These are phyloP conservation scores for Zaprionus camerounensis DNA, from an alignment of 1,140 invertebrate genomes.

Conservation along the genomic window DNA sequence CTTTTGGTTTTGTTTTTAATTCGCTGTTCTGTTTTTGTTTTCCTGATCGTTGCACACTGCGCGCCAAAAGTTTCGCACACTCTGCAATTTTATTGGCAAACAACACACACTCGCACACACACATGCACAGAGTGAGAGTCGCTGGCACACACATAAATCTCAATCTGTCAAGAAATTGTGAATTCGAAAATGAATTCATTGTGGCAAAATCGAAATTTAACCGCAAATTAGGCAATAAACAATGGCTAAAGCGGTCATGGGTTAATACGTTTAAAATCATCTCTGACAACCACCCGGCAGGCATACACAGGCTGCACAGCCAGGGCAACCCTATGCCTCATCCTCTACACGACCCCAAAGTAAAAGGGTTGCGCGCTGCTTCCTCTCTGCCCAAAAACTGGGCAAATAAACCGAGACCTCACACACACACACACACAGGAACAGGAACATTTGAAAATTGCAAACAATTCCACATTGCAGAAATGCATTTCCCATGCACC, in stretches of 20 bases:
- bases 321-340: conserved; percentile 29
- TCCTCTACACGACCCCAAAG: not conserved
- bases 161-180: conserved; percentile 63
- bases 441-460: not conserved
- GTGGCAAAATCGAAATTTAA: conserved; percentile 70
- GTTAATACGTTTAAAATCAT: conserved; percentile 78
- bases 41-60: conserved; percentile 59
- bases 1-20: not conserved
- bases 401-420: conserved; percentile 18
- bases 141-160: conserved; percentile 64
- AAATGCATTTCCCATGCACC: conserved; percentile 10
- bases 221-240: conserved; percentile 79
- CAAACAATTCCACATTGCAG: conserved; percentile 15
- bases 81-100: conserved; percentile 57
- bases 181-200: conserved; percentile 61
- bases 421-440: not conserved
- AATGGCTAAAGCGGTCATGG: conserved; percentile 78
- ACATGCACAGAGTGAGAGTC: not conserved
- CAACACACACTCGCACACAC: not conserved
- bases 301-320: conserved; percentile 1
- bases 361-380: conserved; percentile 53
- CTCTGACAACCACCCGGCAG: conserved; percentile 31
- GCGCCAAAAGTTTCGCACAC: conserved; percentile 62
- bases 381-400: not conserved
- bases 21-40: conserved; percentile 31